Base-by-base conservation (phyloP, 2,888 invertebrate genomes). In the Drosophila testacea region DNA sequence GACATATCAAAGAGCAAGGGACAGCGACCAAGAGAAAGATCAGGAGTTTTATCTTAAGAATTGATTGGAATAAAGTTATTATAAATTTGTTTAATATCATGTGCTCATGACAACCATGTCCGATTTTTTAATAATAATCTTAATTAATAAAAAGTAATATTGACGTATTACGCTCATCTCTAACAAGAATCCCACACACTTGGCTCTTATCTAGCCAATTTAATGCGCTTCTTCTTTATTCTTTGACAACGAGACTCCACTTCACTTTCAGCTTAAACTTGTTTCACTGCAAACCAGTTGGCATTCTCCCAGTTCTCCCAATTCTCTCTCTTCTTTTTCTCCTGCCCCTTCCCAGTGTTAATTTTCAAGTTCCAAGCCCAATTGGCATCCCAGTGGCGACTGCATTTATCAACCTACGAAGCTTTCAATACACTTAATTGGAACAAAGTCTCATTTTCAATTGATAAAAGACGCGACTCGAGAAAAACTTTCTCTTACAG, bases 261-360 rank as follows among this genome's bases (percentile, higher is more conserved):
- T 83, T 83, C 83, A 83, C 83, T 88, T 83, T 83, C 83, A 77
- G 51, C 55, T 52, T 55, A 83, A 88, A 83, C 83, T 63, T 39
- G 83, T 84, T 83, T 73, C 48, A 22, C 51, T 41, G 38, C 16
- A 30, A 84, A 87, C 84, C 87, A 76, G 87, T 81, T 87, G 46
- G 3, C 50, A 46, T 27, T 57, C 64, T 61, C 4, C 36, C 38
- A 52, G 27, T 48, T 55, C 46, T 22, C 5, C 2, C 11, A 39
- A 2, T 11, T n/a, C 27, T 9, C 32, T 39, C 16, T 34, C 38
- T 32, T 22, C 22, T 1, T 22, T 22, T 6, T 7, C 32, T 7
- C 16, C 11, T 2, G 36, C 30, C 22, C 34, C 36, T 36, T 64
- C 44, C 68, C 68, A 63, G 38, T 44, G 28, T 13, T 16, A 38